Base-by-base conservation (phyloP, 2,888 invertebrate species). In the Dryobota labecula region DNA sequence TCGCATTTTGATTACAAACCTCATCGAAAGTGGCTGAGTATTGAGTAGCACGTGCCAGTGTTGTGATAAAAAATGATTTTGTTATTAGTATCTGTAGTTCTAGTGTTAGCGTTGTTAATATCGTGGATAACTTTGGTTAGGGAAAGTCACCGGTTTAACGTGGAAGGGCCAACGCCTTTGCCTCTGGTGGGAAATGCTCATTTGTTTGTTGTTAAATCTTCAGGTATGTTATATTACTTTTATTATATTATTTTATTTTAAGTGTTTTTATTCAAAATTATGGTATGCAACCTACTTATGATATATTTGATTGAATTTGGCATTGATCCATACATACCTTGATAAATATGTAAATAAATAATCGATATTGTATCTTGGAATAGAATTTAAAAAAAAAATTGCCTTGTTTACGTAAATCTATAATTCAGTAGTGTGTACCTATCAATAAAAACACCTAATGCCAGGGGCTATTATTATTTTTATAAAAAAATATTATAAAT, bases 141-240 rank as follows among this genome's bases (percentile, higher is more conserved):
- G 27, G 87, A 90, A 58, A 85, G 79, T 18, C 86, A 76, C 8
- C 85, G 69, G 8, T 86, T 78, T 36, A 91, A 92, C 60, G 51
- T 93, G 15, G 82, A 82, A 3, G 94, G 94, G 11, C 96, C 96
- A 0, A 58, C 76, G 0, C 90, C 92, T 0, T 78, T 94, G 49
- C 97, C 97, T 0, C 18, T 97, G 3, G 58, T 97, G 15, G 97
- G 97, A 0, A 96, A 96, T 90, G 96, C 92, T 0, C 89, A 94
- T 72, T 89, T 95, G 33, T 92, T 96, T 74, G 85, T 94, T n/a
- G 94, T 92, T 70, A 86, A 88, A 65, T 93, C 96, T n/a, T 86
- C 94, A 76, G 90, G 94, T 95, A 87, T 78, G 82, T 62, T 69
- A 38, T 27, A 7, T 33, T 47, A 18, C 27, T 51, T 43, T 53